Percentiles rank a stretch among this genome's conserved stretches.
These are phyloP conservation scores for Indicator indicator DNA, from an alignment of 2,113 vertebrate species.

Conservation along the genomic window DNA sequence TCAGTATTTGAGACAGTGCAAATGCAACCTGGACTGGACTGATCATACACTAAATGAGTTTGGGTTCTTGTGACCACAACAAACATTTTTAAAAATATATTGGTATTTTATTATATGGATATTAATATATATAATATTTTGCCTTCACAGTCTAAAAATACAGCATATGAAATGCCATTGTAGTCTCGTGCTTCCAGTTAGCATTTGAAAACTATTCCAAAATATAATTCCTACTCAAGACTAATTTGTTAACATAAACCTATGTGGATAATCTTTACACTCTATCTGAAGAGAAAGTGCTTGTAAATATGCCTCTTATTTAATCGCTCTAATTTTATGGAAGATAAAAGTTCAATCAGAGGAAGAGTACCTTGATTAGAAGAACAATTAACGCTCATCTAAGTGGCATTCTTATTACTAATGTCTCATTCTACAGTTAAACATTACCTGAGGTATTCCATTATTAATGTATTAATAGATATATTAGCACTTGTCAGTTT, in stretches of 20 bases:
- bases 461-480: neutral
- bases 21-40: neutral
- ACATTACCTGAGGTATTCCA: conserved; percentile 6
- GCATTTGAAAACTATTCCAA: neutral
- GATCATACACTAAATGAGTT: neutral
- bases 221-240: neutral
- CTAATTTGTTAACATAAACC: neutral
- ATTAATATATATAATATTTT: neutral
- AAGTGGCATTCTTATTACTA: neutral
- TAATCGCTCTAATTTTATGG: neutral
- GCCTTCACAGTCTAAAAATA: neutral
- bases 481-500: neutral
- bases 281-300: neutral
- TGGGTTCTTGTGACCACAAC: neutral
- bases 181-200: neutral
- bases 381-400: neutral
- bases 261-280: neutral
- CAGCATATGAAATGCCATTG: neutral
- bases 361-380: neutral
- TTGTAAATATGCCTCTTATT: neutral
- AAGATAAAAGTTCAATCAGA: conserved; percentile 9
- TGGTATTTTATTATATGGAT: neutral
- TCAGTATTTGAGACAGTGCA: neutral
- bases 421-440: conserved; percentile 9
- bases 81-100: neutral